Evolutionary conservation across 2,888 invertebrate species (phyloP).

Genomic region (Sarcophaga variegata): DNA sequence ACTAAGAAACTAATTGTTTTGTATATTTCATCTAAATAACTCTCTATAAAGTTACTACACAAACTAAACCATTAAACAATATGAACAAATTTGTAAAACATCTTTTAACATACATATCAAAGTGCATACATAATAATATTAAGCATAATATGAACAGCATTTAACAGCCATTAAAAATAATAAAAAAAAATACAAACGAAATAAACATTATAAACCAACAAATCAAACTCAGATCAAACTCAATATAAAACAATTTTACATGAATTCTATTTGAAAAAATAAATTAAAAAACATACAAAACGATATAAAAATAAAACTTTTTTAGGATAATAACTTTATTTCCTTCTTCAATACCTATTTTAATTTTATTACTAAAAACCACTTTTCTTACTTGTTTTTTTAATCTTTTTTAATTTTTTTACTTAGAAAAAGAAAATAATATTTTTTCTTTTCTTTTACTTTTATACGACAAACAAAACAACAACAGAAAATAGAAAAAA

Average conservation of each 20-base stretch:
- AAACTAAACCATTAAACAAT: not conserved
- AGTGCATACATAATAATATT: too few relatives aligned
- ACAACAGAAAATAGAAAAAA: slow-evolving; percentile 42
- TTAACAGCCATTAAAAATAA: too few relatives aligned
- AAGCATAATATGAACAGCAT: too few relatives aligned
- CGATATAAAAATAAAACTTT: slow-evolving; percentile 19
- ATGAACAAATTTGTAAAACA: too few relatives aligned
- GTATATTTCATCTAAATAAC: slow-evolving; percentile 8
- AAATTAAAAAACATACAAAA: slow-evolving; percentile 9
- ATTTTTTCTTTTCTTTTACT: slow-evolving; percentile 82
- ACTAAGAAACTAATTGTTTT: not conserved
- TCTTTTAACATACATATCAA: too few relatives aligned
- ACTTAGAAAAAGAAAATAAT: slow-evolving; percentile 32
- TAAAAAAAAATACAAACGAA: too few relatives aligned
- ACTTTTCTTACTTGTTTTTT: slow-evolving; percentile 61
- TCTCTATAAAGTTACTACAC: slow-evolving; percentile 15
- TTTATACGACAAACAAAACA: slow-evolving; percentile 50
- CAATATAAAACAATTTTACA: slow-evolving; percentile 46
- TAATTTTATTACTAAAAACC: not conserved
- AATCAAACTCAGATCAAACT: slow-evolving; percentile 17
- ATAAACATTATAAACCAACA: slow-evolving; percentile 11
- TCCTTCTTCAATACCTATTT: slow-evolving; percentile 3
- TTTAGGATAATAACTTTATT: slow-evolving; percentile 11
- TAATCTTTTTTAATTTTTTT: slow-evolving; percentile 72
- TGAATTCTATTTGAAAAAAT: not conserved